Evolutionary conservation across 2,888 invertebrate species (phyloP).

Genomic region (Drosophila prostipennis): DNA sequence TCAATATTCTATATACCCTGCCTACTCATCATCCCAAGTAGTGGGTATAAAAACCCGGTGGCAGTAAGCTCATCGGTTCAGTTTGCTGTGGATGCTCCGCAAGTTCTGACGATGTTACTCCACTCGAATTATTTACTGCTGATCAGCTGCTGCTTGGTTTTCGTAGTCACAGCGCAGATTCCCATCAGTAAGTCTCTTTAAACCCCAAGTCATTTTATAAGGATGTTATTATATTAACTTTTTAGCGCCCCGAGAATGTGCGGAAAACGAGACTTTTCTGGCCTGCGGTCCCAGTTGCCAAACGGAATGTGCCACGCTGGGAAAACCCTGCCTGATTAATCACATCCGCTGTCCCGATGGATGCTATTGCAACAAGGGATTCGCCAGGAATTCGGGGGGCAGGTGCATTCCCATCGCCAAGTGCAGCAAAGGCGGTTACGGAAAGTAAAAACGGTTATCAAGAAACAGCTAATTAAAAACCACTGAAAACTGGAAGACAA

Average conservation of each 20-base stretch:
- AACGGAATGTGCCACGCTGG: constrained; percentile 78
- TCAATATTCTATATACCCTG: not conserved
- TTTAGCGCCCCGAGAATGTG: constrained; percentile 64
- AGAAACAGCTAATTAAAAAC: not conserved
- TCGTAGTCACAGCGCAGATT: constrained; percentile 33
- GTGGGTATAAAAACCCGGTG: constrained; percentile 50
- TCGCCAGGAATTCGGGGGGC: constrained; percentile 69
- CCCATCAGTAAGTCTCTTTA: constrained; percentile 39
- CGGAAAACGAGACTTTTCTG: constrained; percentile 66
- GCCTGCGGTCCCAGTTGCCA: constrained; percentile 79
- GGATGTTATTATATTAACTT: too few relatives aligned
- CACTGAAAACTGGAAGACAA: not conserved
- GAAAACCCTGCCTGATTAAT: constrained; percentile 68
- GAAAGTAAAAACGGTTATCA: not conserved
- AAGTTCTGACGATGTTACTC: constrained; percentile 38
- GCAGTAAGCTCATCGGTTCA: constrained; percentile 45
- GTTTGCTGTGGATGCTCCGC: constrained; percentile 22
- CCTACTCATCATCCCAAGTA: not conserved
- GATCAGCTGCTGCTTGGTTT: constrained; percentile 24
- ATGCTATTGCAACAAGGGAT: constrained; percentile 81
- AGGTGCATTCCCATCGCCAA: constrained; percentile 66
- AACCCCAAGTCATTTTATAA: not conserved
- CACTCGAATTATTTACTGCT: constrained; percentile 39
- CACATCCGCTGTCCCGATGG: constrained; percentile 79
- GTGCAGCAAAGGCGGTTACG: constrained; percentile 6